Evolutionary conservation across 2,113 vertebrate species (phyloP), one percentile per base, ranked within the genome.

Genomic region (Vulpes lagopus): DNA sequence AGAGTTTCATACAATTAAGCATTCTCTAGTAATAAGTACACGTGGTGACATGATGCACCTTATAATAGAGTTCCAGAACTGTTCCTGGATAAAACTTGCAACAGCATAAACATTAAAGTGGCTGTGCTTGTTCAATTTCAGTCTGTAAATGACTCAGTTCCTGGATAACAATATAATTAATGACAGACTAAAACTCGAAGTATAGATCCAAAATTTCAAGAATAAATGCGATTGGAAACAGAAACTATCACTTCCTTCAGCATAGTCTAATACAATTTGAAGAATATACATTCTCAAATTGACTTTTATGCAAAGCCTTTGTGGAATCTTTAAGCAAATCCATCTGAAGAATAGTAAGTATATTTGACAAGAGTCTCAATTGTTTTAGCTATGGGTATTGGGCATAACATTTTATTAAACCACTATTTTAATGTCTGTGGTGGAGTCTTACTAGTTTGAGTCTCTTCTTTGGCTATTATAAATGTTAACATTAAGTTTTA

Each of bases 141-240:
- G 6, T 30, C 57, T 60, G 8, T 43, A 80, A 89, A 88, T 65
- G 20, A 92, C 27, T 5, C 14, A 80, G 23, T 22, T 91, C 20
- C 16, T 25, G 3, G 15, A 67, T 85, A 53, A 32, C 14, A 71
- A 88, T 62, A 38, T 49, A 43, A 65, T 85, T 57, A 94, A 78
- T 69, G 30, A 79, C 69, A 79, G 11, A 51, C 16, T 51, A 9
- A 53, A 12, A 85, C 79, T 35, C 64, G 81, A 69, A 74, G 10
- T 38, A 59, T 57, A 59, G 15, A 43, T 60, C 23, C 38, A 79
- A 81, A 86, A 67, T 92, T 82, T 94, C 25, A 92, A 84, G 79
- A 92, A n/a, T 89, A 73, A 79, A 38, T 59, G 22, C 30, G 55
- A 74, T 49, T 80, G 38, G 57, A 67, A 85, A 85, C 22, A 15